A percentile compares a stretch with the other conserved stretches of the same genome.
These are phyloP conservation scores for Corapipo altera DNA, from an alignment of 2,113 vertebrate genomes.

Conservation along the genomic window DNA sequence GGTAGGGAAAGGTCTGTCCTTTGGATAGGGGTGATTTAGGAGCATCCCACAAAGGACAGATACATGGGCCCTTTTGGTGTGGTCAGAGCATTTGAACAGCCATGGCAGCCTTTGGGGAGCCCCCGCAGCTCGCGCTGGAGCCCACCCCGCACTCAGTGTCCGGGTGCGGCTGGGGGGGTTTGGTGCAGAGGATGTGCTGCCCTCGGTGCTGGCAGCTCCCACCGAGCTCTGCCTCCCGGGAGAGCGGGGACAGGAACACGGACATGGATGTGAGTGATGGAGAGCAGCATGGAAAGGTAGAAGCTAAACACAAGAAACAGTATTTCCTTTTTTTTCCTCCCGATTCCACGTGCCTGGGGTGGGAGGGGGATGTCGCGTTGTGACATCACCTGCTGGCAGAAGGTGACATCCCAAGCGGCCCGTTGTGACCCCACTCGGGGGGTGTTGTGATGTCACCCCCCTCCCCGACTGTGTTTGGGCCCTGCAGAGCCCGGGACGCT, in stretches of 20 bases:
- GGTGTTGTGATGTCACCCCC: not conserved
- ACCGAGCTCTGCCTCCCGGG: not conserved
- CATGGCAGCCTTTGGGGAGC: not conserved
- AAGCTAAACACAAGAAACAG: not conserved
- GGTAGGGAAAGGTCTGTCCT: too few relatives aligned
- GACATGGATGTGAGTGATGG: not conserved
- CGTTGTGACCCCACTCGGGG: too few relatives aligned
- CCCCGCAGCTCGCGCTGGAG: accelerated
- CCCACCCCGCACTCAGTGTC: too few relatives aligned
- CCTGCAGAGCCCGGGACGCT: not conserved
- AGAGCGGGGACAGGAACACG: not conserved
- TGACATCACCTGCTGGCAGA: not conserved
- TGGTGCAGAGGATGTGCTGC: not conserved
- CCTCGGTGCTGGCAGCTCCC: not conserved
- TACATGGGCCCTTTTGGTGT: not conserved
- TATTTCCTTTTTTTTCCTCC: not conserved
- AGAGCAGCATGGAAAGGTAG: not conserved
- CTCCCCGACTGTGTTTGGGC: too few relatives aligned
- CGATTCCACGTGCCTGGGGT: not conserved
- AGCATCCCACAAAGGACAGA: not conserved
- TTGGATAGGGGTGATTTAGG: too few relatives aligned
- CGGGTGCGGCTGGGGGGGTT: accelerated
- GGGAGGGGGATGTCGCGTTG: not conserved
- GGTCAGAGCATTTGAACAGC: too few relatives aligned
- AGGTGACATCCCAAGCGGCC: not conserved